A percentile compares a stretch with the other conserved stretches of the same genome.
Conservation (phyloP, 2,888 invertebrate genomes). For the Portevinia maculata region DNA sequence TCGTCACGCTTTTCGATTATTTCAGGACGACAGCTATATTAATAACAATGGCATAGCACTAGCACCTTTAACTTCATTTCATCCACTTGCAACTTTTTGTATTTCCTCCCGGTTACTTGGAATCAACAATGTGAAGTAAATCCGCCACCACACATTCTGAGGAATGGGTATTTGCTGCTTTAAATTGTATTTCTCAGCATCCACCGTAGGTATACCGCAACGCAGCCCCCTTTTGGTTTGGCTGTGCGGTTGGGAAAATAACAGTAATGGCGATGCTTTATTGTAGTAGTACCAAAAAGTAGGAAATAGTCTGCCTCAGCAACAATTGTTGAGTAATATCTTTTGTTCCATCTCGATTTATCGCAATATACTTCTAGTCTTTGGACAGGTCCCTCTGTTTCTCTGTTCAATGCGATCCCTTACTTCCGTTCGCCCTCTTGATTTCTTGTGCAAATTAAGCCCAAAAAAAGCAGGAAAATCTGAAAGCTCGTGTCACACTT, state of each 20-base stretch:
- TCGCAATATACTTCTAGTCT: background rate
- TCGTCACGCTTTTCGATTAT: slow-evolving; percentile 70
- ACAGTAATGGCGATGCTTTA: slow-evolving; percentile 39
- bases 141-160: slow-evolving; percentile 39
- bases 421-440: background rate
- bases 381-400: slow-evolving; percentile 39
- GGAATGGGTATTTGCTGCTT: slow-evolving; percentile 51
- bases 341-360: slow-evolving; percentile 52
- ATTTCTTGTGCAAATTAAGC: slow-evolving; percentile 60
- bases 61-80: slow-evolving; percentile 47
- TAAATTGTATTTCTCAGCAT: slow-evolving; percentile 49
- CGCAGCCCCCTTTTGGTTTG: slow-evolving; percentile 10
- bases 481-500: slow-evolving; percentile 53
- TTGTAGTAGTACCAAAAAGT: slow-evolving; percentile 21
- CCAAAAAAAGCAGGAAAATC: slow-evolving; percentile 51
- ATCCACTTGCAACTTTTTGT: slow-evolving; percentile 4
- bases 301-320: slow-evolving; percentile 54
- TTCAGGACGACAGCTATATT: background rate
- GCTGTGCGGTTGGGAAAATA: slow-evolving; percentile 53
- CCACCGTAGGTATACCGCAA: slow-evolving; percentile 5
- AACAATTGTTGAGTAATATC: slow-evolving; percentile 68
- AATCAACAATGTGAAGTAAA: slow-evolving; percentile 36
- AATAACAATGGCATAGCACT: slow-evolving; percentile 5
- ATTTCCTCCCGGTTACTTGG: slow-evolving; percentile 12
- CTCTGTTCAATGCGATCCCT: background rate